Evolutionary conservation across 35 echinoderm and acorn worm species (phyloP).

Genomic region (Apostichopus californicus): DNA sequence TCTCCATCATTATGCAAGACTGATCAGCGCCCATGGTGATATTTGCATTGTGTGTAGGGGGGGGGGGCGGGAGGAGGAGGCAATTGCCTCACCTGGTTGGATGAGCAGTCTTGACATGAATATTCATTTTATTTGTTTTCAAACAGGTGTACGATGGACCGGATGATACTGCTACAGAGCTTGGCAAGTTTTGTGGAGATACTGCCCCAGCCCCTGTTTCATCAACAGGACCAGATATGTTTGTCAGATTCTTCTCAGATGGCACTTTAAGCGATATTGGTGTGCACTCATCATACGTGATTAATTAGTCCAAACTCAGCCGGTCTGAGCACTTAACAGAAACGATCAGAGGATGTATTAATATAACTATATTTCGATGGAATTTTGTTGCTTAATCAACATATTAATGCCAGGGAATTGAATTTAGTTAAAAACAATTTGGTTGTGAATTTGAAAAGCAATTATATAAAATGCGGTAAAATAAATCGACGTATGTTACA

Average conservation of each 20-base stretch:
- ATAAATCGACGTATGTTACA: no score
- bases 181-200: background rate
- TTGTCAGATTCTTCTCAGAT: background rate
- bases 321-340: background rate
- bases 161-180: background rate
- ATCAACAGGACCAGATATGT: background rate
- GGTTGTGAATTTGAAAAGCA: no score
- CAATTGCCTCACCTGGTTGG: no score
- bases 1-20: no score
- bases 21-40: no score
- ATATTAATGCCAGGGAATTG: no score
- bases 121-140: background rate
- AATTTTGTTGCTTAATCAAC: no score
- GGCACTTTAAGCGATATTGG: background rate
- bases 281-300: background rate
- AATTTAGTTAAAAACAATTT: no score
- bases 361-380: no score
- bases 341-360: background rate
- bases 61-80: no score
- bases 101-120: background rate
- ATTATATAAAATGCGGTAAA: no score
- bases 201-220: background rate
- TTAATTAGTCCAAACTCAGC: background rate
- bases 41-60: no score
- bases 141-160: background rate